These are phyloP conservation scores for Plecturocebus donacophilus DNA, from an alignment of 2,113 vertebrate genomes.

Conservation along the genomic window DNA sequence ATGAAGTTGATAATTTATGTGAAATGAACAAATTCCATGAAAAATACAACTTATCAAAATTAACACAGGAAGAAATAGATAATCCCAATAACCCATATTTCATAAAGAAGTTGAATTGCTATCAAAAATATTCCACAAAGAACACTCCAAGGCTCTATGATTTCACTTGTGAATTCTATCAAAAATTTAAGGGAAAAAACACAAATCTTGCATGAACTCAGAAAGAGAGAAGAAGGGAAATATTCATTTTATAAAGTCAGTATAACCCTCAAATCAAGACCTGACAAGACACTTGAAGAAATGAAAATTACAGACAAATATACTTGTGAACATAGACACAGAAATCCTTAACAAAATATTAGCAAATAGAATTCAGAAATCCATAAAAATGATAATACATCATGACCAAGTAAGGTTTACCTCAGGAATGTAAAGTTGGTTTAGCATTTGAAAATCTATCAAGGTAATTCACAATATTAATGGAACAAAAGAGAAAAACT, in stretches of 20 bases:
- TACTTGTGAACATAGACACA: not conserved
- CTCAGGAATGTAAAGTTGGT: not conserved
- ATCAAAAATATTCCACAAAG: not conserved
- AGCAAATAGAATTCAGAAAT: not conserved
- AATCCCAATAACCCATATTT: not conserved
- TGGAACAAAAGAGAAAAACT: not conserved
- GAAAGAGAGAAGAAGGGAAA: not conserved
- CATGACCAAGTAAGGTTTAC: not conserved
- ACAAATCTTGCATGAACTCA: not conserved
- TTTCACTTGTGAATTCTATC: not conserved
- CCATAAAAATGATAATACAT: not conserved
- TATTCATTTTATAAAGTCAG: not conserved
- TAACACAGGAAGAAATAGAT: not conserved
- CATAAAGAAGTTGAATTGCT: conserved; percentile 23
- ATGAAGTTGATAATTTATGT: not conserved
- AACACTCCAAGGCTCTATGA: not conserved
- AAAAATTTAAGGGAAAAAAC: not conserved
- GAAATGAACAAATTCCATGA: not conserved
- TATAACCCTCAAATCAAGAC: not conserved
- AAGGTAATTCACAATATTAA: not conserved
- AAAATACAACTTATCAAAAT: not conserved
- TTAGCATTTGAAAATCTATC: not conserved
- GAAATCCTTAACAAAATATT: not conserved
- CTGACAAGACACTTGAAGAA: not conserved
- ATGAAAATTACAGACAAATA: not conserved